Evolutionary conservation across 2,113 vertebrate genomes (phyloP), one percentile per base, ranked within the genome.

Genomic region (Prolemur simus): DNA sequence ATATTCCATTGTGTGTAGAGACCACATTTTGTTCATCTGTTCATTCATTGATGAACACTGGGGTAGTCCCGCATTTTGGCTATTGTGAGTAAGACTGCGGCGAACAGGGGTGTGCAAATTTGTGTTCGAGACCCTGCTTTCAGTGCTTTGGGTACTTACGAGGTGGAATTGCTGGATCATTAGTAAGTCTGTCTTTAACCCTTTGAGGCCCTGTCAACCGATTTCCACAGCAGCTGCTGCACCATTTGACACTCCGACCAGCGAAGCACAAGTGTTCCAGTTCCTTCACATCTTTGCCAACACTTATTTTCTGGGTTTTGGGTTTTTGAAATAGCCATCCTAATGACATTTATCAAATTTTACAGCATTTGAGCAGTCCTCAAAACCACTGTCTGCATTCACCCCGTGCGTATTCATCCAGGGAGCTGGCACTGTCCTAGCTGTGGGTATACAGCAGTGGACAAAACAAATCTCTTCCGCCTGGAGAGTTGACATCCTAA

Each of bases 381-480:
- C 34, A 42, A 42, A 68, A 45, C 32, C 8, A 37, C n/a, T 6
- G 5, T 64, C 2, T 32, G 18, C 29, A 15, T 13, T 21, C 23
- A 8, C n/a, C 27, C 23, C 17, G 32, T 8, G 20, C 52, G 25
- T 2, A 42, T 8, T 37, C 25, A 32, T 47, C 73, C 47, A 34
- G 17, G 6, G 4, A 52, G 1, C 6, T 42, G 60, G 21, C 15
- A 2, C 25, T 6, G 9, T 2, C 23, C 13, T 18, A 1, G 2
- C 9, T 4, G 18, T 34, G 25, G 25, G 15, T 58, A 45, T 6
- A 3, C 18, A 17, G 56, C 21, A 12, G 58, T 42, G 37, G 74
- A 18, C 23, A 20, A 32, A 69, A 5, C 15, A 32, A 37, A 23
- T 12, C 11, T 52, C 42, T 25, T 56, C 69, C 34, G 1, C 83